Percentiles rank a stretch among this genome's conserved stretches.
Evolutionary conservation across 2,113 vertebrate species (phyloP).

Genomic region (Bagarius yarrelli): DNA sequence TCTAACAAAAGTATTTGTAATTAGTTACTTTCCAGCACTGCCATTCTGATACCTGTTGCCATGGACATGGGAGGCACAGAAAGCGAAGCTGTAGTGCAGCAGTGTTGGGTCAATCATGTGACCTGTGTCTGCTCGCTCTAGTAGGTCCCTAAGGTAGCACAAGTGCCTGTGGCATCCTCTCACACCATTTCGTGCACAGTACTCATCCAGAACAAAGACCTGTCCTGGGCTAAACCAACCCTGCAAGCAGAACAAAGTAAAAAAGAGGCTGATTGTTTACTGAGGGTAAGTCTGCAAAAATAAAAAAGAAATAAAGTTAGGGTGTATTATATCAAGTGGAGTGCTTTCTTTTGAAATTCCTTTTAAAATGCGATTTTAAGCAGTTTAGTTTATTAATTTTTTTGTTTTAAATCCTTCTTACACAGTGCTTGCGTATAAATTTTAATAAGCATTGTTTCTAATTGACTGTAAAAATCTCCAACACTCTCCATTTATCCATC

Average conservation of each 20-base stretch:
- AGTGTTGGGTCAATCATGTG: conserved; percentile 98
- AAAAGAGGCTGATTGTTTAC: conserved; percentile 10
- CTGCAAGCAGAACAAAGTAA: conserved; percentile 66
- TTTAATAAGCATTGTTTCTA: too few species aligned
- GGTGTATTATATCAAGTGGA: too few species aligned
- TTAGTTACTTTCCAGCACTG: too few species aligned
- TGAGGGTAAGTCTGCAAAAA: neutral
- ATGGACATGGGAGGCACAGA: conserved; percentile 98
- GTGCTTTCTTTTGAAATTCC: too few species aligned
- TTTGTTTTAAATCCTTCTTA: too few species aligned
- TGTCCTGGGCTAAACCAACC: conserved; percentile 99
- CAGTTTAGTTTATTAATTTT: neutral
- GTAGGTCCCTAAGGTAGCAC: conserved; percentile 94
- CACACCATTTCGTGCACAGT: conserved; percentile 96
- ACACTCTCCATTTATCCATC: too few species aligned
- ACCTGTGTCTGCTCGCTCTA: conserved; percentile 92
- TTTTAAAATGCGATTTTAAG: too few species aligned
- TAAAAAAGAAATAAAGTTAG: too few species aligned
- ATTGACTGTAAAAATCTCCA: too few species aligned
- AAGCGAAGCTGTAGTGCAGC: conserved; percentile 99
- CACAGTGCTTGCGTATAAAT: too few species aligned
- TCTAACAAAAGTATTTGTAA: too few species aligned
- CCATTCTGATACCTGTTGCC: conserved; percentile 88
- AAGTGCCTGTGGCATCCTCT: conserved; percentile 97
- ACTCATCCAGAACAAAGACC: conserved; percentile 98